Conservation (phyloP, 2,797 vertebrate genomes). For the Myoxocephalus aenaeus region DNA sequence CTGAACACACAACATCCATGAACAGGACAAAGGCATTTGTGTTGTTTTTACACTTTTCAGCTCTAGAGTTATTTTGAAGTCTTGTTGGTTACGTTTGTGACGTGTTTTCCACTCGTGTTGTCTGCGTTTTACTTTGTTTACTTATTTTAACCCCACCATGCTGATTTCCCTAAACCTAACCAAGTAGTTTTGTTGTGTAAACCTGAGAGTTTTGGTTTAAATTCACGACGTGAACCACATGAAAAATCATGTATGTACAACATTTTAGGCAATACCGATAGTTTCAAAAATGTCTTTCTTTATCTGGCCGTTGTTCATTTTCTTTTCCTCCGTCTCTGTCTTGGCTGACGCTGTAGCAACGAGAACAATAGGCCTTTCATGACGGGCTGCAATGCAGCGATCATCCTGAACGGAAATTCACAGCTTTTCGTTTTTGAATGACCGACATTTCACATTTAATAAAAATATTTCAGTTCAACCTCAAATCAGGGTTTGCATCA, state of each 20-base stretch:
- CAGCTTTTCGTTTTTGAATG: neutral
- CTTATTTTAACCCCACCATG: neutral
- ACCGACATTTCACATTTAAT: neutral
- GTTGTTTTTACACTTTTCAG: neutral
- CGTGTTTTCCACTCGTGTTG: too few relatives aligned
- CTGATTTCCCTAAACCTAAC: neutral
- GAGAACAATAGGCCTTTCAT: slow-evolving; percentile 88
- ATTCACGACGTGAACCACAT: neutral
- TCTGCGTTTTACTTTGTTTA: neutral
- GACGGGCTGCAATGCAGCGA: slow-evolving; percentile 80
- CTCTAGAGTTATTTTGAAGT: neutral
- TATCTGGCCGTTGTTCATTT: slow-evolving; percentile 15
- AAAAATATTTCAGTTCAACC: accelerated
- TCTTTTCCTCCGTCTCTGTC: slow-evolving; percentile 40
- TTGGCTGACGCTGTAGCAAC: slow-evolving; percentile 54
- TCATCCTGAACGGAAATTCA: slow-evolving; percentile 62
- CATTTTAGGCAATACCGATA: neutral
- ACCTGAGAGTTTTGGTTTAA: neutral
- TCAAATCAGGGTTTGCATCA: neutral
- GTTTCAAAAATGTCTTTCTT: slow-evolving; percentile 26
- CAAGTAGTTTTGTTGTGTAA: neutral
- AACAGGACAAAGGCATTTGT: neutral
- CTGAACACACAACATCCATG: neutral
- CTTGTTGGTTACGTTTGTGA: neutral
- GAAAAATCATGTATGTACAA: neutral